A percentile compares a stretch with the other conserved stretches of the same genome.
Evolutionary conservation across 2,797 vertebrate species (phyloP).

Genomic region (Gallirallus australis): DNA sequence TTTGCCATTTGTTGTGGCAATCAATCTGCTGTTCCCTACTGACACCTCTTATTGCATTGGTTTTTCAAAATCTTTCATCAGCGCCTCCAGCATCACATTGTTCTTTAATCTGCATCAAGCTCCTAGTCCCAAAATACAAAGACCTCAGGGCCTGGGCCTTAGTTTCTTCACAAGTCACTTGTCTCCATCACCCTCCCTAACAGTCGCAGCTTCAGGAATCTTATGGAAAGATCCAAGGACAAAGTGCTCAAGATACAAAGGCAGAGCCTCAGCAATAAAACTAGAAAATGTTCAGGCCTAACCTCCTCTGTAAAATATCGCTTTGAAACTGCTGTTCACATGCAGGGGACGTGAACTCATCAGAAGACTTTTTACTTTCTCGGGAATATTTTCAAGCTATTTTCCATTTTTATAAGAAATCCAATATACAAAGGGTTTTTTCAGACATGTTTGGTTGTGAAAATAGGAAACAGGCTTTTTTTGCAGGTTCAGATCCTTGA

Average conservation of each 20-base stretch:
- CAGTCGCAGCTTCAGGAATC: neutral
- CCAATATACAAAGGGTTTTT: neutral
- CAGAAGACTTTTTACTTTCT: neutral
- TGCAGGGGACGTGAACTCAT: neutral
- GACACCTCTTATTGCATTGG: neutral
- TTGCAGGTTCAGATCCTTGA: neutral
- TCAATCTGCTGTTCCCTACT: conserved; percentile 11
- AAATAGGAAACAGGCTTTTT: neutral
- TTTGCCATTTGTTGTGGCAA: neutral
- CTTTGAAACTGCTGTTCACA: neutral
- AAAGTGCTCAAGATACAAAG: neutral
- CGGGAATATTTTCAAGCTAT: neutral
- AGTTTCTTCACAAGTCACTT: neutral
- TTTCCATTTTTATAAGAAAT: neutral
- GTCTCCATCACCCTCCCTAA: neutral
- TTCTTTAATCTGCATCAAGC: neutral
- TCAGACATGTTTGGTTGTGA: neutral
- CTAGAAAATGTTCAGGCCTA: neutral
- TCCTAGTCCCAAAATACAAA: neutral
- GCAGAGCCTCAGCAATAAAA: neutral
- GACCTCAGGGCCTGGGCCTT: neutral
- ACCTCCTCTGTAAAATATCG: neutral
- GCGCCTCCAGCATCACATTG: neutral
- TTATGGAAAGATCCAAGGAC: neutral
- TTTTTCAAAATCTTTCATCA: neutral